phyloP scores from a whole-genome alignment of 2,888 invertebrate species.

The Phyto melanocephala region DNA sequence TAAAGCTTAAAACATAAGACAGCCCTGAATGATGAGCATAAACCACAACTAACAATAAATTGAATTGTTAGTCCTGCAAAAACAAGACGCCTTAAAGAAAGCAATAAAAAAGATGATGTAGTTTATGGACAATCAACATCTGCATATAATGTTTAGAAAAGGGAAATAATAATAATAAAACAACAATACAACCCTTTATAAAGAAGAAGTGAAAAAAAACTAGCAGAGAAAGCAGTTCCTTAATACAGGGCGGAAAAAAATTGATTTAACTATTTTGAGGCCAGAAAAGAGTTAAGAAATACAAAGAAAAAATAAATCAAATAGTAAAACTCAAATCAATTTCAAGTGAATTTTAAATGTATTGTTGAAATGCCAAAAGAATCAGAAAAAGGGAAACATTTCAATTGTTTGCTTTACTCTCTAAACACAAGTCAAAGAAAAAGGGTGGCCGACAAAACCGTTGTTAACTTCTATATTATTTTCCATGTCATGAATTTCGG shows the following conservation, averaged over 20 bases:
- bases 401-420: background rate
- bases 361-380: constrained; percentile 7
- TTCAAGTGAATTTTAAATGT: constrained; percentile 51
- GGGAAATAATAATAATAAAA: constrained; percentile 30
- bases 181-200: constrained; percentile 9
- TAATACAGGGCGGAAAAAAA: background rate
- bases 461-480: constrained; percentile 40
- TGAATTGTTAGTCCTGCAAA: constrained; percentile 1
- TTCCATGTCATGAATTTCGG: constrained; percentile 5
- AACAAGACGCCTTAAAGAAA: background rate
- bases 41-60: constrained; percentile 34
- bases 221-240: background rate
- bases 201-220: background rate
- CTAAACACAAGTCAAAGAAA: background rate
- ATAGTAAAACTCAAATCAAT: constrained; percentile 26
- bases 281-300: background rate
- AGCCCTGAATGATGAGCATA: background rate
- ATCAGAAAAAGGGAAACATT: constrained; percentile 1
- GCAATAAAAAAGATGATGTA: constrained; percentile 12
- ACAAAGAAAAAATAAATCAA: background rate
- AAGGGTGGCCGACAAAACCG: background rate
- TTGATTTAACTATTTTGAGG: background rate
- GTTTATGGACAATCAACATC: constrained; percentile 42
- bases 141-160: constrained; percentile 48
- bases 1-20: background rate